Evolutionary conservation across 2,113 vertebrate species (phyloP).

Genomic region (Aldabrachelys gigantea): DNA sequence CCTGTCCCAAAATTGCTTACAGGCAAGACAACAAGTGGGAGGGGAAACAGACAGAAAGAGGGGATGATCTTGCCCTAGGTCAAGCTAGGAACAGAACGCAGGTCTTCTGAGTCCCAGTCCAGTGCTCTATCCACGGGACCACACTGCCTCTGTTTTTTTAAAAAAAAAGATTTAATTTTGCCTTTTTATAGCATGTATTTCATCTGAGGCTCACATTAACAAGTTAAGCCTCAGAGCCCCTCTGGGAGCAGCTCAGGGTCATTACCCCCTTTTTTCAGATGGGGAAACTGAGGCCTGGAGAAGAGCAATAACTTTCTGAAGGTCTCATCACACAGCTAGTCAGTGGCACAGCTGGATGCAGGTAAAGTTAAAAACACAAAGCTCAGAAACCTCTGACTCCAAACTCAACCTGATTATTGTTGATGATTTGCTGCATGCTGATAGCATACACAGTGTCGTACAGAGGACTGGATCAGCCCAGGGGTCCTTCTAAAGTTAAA

Average conservation of each 20-base stretch:
- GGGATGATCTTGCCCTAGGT: background rate
- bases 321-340: background rate
- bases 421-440: background rate
- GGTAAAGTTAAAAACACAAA: background rate
- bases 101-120: background rate
- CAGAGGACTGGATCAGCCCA: background rate
- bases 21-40: background rate
- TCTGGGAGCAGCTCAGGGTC: background rate
- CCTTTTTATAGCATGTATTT: background rate
- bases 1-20: background rate
- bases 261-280: background rate
- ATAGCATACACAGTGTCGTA: background rate
- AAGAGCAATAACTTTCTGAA: background rate
- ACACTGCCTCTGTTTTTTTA: background rate
- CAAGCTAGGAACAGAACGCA: background rate
- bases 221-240: background rate
- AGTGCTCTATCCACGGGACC: background rate
- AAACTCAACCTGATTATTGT: background rate
- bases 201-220: background rate
- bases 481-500: no score
- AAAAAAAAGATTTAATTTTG: background rate
- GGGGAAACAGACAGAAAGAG: background rate
- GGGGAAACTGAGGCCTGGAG: background rate
- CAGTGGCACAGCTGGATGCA: background rate
- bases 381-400: background rate